A percentile compares a stretch with the other conserved stretches of the same genome.
Evolutionary conservation across 2,888 invertebrate genomes (phyloP).

Genomic region (Flabesymbios commensalis): DNA sequence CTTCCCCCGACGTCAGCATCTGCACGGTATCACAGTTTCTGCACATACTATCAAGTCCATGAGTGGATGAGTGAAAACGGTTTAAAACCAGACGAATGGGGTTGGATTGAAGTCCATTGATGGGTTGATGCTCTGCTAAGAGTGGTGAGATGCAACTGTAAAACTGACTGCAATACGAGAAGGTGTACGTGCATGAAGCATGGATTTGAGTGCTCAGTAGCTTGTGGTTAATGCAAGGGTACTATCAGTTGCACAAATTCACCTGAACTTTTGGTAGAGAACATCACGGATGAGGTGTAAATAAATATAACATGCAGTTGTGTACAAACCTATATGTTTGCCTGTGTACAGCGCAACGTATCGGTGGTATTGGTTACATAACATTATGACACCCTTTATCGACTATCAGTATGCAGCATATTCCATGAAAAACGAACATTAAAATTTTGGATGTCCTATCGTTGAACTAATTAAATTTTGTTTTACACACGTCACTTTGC

Average conservation of each 20-base stretch:
- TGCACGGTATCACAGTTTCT: conserved; percentile 29
- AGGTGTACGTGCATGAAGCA: conserved; percentile 27
- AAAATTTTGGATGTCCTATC: too few relatives aligned
- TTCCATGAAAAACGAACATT: too few relatives aligned
- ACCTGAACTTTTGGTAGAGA: background rate
- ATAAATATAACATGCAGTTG: too few relatives aligned
- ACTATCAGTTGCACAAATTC: background rate
- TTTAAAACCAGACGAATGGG: conserved; percentile 29
- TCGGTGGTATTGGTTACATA: too few relatives aligned
- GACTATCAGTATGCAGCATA: too few relatives aligned
- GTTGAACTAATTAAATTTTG: too few relatives aligned
- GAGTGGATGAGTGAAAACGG: conserved; percentile 25
- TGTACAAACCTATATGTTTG: too few relatives aligned
- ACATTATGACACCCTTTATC: too few relatives aligned
- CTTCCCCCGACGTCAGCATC: conserved; percentile 37
- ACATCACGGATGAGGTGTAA: too few relatives aligned
- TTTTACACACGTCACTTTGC: too few relatives aligned
- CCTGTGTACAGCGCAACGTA: too few relatives aligned
- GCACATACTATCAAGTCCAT: conserved; percentile 36
- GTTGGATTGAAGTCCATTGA: conserved; percentile 27
- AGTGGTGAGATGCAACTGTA: conserved; percentile 34
- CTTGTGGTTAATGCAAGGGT: conserved; percentile 19
- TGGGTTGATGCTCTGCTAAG: conserved; percentile 34
- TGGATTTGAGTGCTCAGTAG: conserved; percentile 16
- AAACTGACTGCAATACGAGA: conserved; percentile 26